Conservation (phyloP, 2,797 vertebrate species). For the Agapornis canus region DNA sequence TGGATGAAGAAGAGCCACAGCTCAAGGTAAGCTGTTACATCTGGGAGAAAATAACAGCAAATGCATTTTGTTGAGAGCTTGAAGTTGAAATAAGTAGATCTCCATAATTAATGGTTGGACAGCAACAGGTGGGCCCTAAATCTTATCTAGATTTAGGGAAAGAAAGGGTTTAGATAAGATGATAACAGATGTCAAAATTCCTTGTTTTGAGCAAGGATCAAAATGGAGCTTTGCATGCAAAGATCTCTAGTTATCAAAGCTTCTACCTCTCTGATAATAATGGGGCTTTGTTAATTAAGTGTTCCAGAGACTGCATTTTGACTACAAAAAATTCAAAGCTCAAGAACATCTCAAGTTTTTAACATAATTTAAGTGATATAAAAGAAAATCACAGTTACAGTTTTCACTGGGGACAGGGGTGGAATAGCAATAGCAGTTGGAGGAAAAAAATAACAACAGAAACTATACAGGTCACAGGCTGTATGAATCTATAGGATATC, state of each 20-base stretch:
- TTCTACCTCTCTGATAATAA: neutral
- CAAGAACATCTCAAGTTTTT: neutral
- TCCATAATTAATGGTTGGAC: neutral
- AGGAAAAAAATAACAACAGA: neutral
- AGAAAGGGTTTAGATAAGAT: neutral
- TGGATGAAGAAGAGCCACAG: constrained; percentile 98
- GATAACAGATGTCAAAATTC: neutral
- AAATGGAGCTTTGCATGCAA: neutral
- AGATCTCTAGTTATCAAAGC: neutral
- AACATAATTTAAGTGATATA: neutral
- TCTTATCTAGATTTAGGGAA: neutral
- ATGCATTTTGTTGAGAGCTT: neutral
- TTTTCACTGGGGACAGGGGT: neutral
- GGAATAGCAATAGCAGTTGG: neutral
- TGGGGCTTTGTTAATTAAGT: neutral
- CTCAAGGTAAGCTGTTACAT: constrained; percentile 86
- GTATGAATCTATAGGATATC: neutral
- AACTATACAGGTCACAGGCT: neutral
- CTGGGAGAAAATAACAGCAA: neutral
- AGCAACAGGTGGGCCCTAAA: neutral
- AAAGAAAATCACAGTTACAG: neutral
- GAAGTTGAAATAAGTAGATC: neutral
- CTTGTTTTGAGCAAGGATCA: neutral
- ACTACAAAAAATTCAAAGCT: neutral
- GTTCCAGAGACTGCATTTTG: neutral